phyloP scores from a whole-genome alignment of 2,797 vertebrate genomes.

The Dendrocincla fuliginosa region DNA sequence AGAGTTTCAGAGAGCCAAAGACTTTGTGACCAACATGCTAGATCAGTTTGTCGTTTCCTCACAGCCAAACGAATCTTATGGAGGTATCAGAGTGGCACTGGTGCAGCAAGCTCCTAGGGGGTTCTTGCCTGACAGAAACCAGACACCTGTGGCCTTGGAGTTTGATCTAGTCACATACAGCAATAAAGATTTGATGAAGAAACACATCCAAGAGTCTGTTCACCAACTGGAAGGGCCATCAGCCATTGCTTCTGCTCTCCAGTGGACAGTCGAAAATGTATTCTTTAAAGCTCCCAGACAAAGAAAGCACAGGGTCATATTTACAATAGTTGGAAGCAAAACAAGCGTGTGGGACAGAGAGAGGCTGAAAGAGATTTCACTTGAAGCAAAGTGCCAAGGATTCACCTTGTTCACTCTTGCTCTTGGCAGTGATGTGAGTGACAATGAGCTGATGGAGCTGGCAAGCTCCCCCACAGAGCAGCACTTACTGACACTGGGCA shows the following conservation, averaged over 20 bases:
- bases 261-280: slow-evolving; percentile 75
- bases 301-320: slow-evolving; percentile 74
- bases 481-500: slow-evolving; percentile 79
- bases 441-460: slow-evolving; percentile 74
- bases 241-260: slow-evolving; percentile 76
- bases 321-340: slow-evolving; percentile 78
- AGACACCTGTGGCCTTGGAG: slow-evolving; percentile 68
- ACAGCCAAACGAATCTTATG: slow-evolving; percentile 33
- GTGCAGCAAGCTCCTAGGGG: slow-evolving; percentile 75
- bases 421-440: slow-evolving; percentile 71
- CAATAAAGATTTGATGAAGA: slow-evolving; percentile 74
- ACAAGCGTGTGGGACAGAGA: slow-evolving; percentile 75
- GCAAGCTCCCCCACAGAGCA: slow-evolving; percentile 80
- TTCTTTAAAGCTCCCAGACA: slow-evolving; percentile 69
- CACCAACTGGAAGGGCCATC: slow-evolving; percentile 76
- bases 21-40: slow-evolving; percentile 79
- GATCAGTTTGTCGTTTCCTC: slow-evolving; percentile 79
- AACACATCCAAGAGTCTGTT: slow-evolving; percentile 70
- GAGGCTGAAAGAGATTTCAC: slow-evolving; percentile 74
- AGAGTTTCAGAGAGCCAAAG: slow-evolving; percentile 75
- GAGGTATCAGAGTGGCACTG: slow-evolving; percentile 76
- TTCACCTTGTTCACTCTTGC: slow-evolving; percentile 83
- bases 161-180: slow-evolving; percentile 78
- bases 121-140: slow-evolving; percentile 43
- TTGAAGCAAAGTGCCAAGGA: slow-evolving; percentile 82